These are phyloP conservation scores for Julus scanicus DNA, from an alignment of 2,888 invertebrate genomes.

Conservation along the genomic window DNA sequence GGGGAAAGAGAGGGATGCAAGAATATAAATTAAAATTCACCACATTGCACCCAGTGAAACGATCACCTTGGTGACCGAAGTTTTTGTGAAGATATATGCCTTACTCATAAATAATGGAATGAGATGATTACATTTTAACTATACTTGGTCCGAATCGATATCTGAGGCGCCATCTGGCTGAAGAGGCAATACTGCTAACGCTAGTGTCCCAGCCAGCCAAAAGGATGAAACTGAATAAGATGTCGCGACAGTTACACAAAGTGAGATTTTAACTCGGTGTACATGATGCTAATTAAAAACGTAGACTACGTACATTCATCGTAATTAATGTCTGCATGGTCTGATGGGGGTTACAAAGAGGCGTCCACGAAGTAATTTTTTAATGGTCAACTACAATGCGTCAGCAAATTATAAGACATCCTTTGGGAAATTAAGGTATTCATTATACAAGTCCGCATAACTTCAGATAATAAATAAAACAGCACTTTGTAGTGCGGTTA, in stretches of 20 bases:
- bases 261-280: background rate
- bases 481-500: too few species aligned
- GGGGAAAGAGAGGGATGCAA: too few species aligned
- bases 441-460: too few species aligned
- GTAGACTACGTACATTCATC: background rate
- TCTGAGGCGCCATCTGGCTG: background rate
- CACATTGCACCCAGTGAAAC: background rate
- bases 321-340: background rate
- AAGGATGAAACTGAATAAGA: too few species aligned
- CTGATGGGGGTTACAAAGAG: background rate
- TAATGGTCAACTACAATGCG: constrained; percentile 2
- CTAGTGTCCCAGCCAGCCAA: too few species aligned
- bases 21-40: constrained; percentile 14
- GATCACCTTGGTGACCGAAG: background rate
- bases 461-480: too few species aligned
- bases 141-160: constrained; percentile 1
- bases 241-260: background rate
- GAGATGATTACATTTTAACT: background rate
- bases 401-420: background rate
- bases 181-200: background rate
- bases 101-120: constrained; percentile 31
- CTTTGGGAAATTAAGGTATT: constrained; percentile 2
- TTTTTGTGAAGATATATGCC: background rate
- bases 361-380: background rate
- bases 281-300: background rate